Percentiles rank a stretch among this genome's conserved stretches.
These are phyloP conservation scores for Mythimna ferrago DNA, from an alignment of 2,888 invertebrate species.

Conservation along the genomic window DNA sequence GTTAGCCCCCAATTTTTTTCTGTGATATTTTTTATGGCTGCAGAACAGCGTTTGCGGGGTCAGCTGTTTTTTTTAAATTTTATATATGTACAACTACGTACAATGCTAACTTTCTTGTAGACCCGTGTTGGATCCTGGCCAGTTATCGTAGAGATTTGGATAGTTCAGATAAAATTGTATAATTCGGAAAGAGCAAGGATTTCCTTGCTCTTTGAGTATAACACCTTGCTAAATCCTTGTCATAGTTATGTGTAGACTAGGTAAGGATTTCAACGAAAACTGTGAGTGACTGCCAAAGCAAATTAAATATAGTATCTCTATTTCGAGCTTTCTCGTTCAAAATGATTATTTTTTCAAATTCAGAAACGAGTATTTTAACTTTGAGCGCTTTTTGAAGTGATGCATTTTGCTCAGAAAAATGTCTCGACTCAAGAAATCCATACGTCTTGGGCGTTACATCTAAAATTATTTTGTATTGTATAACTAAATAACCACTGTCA, in stretches of 20 bases:
- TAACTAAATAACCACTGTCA: neutral
- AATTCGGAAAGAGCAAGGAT: conserved; percentile 2
- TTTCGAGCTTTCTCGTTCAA: neutral
- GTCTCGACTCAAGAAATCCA: neutral
- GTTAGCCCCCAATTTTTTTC: no score
- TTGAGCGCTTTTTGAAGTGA: no score
- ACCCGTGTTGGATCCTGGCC: conserved; percentile 16
- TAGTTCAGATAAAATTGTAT: neutral
- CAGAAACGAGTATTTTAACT: neutral
- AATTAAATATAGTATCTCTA: neutral
- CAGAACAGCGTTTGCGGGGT: no score
- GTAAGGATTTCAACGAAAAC: neutral
- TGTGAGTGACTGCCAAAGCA: neutral
- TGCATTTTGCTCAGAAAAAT: neutral
- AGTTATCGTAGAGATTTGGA: neutral
- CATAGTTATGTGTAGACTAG: neutral
- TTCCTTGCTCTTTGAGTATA: no score
- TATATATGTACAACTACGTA: neutral
- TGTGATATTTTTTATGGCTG: no score
- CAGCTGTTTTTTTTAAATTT: no score
- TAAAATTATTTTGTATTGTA: neutral
- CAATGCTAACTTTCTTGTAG: neutral
- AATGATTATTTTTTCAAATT: neutral
- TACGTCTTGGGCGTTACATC: neutral
- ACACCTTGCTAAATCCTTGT: conserved; percentile 9